Evolutionary conservation across 2,797 vertebrate genomes (phyloP), one percentile per base, ranked within the genome.

Genomic region (Pipistrellus pipistrellus): DNA sequence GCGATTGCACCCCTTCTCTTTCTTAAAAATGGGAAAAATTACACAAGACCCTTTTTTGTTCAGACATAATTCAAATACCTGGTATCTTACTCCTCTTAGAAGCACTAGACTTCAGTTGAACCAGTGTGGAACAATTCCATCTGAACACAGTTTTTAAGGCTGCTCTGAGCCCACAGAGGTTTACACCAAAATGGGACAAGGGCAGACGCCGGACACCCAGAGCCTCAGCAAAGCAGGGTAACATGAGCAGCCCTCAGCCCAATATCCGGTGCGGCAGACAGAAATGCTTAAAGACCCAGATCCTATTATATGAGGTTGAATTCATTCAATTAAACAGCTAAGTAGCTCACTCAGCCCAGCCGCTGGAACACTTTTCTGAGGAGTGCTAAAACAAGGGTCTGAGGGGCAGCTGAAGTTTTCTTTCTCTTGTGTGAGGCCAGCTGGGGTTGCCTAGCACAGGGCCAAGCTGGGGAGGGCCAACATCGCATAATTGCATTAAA

Each of bases 281-380:
- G 85, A 97, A 96, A 92, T 88, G 96, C 96, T 97, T 98, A 97
- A 98, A 98, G 97, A 93, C 96, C 93, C 78, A 94, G 97, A 97
- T 98, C 97, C 97, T 97, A 98, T 98, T 98, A 98, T 98, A 93
- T 95, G 93, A 97, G 95, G 96, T 96, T 98, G 98, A 98, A 98
- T 97, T 98, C 96, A 98, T 98, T 98, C 98, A 97, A 97, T 98
- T 97, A 98, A 97, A 98, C 96, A 97, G 98, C 97, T 98, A 98
- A 97, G 97, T 96, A 97, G 97, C 97, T 97, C 97, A 84, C 97
- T 94, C 96, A 51, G 59, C 59, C 25, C 59, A 30, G 97, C 98
- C 97, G 64, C 97, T 38, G 66, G 96, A 97, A 98, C 96, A 97
- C 97, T 97, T 98, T 97, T 98, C 97, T 96, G 77, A 93, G 53